Conservation (phyloP, 2,113 vertebrate species). For the Varanus komodoensis region DNA sequence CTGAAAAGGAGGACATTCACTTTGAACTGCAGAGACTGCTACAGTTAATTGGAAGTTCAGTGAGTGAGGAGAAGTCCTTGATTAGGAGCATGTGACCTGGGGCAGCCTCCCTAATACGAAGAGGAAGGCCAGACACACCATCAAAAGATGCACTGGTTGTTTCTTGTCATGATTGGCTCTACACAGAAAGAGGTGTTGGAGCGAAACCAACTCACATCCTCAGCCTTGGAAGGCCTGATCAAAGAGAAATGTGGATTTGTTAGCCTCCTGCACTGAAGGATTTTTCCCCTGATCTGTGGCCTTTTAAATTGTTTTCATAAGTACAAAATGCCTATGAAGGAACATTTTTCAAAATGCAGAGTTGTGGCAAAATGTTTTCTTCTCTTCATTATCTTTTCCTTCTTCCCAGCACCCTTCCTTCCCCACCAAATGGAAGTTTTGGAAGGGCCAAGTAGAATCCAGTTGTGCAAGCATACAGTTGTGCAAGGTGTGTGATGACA, state of each 20-base stretch:
- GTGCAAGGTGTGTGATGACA: too few species aligned
- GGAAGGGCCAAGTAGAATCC: too few species aligned
- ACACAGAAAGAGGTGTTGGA: not conserved
- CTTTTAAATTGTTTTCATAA: not conserved
- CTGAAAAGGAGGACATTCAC: slow-evolving; percentile 73
- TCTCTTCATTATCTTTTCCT: not conserved
- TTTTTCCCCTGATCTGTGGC: not conserved
- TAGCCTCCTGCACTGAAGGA: not conserved
- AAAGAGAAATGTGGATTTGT: not conserved
- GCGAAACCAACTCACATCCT: not conserved
- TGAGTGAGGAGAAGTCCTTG: slow-evolving; percentile 11
- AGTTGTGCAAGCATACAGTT: too few species aligned
- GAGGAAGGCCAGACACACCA: not conserved
- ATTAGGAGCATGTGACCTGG: not conserved
- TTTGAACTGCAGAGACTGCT: slow-evolving; percentile 68
- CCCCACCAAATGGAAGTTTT: not conserved
- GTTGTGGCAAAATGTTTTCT: not conserved
- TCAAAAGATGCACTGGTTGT: not conserved
- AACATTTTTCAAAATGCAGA: not conserved
- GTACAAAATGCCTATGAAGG: not conserved
- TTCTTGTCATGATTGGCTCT: not conserved
- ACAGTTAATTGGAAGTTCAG: slow-evolving; percentile 71
- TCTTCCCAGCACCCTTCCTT: too few species aligned
- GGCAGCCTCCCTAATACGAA: slow-evolving; percentile 15
- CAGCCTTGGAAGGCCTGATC: not conserved